These are phyloP conservation scores for Tonatia bakeri DNA, from an alignment of 2,113 vertebrate genomes.

Conservation along the genomic window DNA sequence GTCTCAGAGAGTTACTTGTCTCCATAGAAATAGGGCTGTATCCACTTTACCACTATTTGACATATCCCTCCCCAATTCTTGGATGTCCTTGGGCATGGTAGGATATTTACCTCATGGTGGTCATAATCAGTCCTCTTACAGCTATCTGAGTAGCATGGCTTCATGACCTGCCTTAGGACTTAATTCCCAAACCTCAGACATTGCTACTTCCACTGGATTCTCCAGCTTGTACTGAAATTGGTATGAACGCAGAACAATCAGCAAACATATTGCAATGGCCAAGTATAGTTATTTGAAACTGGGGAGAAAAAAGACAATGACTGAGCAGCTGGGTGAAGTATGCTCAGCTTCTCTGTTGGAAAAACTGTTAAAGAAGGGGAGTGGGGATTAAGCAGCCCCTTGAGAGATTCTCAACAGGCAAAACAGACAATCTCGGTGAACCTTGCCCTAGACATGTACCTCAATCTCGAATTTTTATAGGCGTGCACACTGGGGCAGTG, in stretches of 20 bases:
- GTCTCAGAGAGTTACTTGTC: background rate
- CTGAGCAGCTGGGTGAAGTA: background rate
- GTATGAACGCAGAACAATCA: background rate
- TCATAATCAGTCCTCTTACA: background rate
- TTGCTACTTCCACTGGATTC: background rate
- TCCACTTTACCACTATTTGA: background rate
- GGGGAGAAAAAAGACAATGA: background rate
- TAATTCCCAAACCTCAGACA: fast-evolving
- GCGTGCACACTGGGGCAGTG: slow-evolving; percentile 40
- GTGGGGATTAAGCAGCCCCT: background rate
- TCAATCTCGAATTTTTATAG: slow-evolving; percentile 17
- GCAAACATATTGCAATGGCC: background rate
- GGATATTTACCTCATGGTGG: fast-evolving
- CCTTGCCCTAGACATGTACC: background rate
- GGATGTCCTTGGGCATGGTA: background rate
- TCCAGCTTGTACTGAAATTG: background rate
- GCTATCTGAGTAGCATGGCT: background rate
- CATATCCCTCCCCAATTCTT: fast-evolving
- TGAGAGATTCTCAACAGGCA: background rate
- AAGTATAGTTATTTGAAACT: background rate
- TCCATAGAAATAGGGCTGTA: background rate
- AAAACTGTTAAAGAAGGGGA: background rate
- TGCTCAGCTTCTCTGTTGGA: slow-evolving; percentile 43
- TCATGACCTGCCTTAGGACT: background rate
- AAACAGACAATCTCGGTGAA: background rate